Percentiles rank a stretch among this genome's conserved stretches.
phyloP scores from a whole-genome alignment of 2,797 vertebrate species.

The Leptatherina wallacei region DNA sequence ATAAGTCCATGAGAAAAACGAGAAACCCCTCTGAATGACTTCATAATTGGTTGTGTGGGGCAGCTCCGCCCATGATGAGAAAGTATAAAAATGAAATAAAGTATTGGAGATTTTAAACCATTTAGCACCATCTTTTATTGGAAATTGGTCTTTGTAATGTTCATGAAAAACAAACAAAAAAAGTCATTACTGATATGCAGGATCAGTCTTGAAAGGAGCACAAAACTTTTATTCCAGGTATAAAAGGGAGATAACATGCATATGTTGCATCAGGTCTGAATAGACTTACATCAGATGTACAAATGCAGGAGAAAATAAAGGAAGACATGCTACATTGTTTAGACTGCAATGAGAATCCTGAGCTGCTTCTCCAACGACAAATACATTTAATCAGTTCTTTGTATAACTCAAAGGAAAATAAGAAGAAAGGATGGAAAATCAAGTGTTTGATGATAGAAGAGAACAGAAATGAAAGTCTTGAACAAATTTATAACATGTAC shows the following conservation, averaged over 20 bases:
- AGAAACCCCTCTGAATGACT: no score
- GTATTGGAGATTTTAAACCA: neutral
- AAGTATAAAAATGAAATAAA: neutral
- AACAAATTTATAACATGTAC: slow-evolving; percentile 18
- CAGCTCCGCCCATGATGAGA: no score
- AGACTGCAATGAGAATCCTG: neutral
- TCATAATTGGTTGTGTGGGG: no score
- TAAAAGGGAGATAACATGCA: neutral
- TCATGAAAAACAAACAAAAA: neutral
- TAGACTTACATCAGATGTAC: neutral
- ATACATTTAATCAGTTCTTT: slow-evolving; percentile 1
- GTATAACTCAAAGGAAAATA: neutral
- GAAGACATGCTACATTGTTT: neutral
- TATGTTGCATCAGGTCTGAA: neutral
- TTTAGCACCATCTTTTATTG: neutral
- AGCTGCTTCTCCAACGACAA: slow-evolving; percentile 18
- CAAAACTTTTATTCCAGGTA: neutral
- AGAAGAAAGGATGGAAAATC: neutral
- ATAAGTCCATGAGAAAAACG: no score
- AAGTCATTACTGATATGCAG: neutral
- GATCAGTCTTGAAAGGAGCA: neutral
- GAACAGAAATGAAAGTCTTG: neutral
- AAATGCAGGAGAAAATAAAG: neutral
- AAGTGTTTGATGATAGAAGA: neutral
- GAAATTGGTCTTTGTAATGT: neutral